Conservation (phyloP, 37 sponge, comb jelly and placozoan genomes). For the Spongilla lacustris region DNA sequence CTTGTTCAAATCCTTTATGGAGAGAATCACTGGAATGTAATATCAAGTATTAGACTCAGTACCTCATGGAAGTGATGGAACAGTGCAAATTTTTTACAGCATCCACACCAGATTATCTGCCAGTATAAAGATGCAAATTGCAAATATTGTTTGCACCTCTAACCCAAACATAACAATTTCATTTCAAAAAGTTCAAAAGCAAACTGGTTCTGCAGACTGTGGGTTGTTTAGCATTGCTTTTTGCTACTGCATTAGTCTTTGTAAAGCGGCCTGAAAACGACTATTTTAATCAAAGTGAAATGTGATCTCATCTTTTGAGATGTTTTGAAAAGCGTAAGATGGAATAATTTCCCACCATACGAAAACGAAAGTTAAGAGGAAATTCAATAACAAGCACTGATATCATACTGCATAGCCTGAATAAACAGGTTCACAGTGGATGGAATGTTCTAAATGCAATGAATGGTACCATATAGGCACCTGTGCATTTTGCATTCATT, state of each 20-base stretch:
- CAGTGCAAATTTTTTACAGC: constrained; percentile 31
- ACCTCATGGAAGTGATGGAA: constrained; percentile 8
- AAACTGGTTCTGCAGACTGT: constrained; percentile 30
- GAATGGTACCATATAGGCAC: constrained; percentile 13
- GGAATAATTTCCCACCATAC: neutral
- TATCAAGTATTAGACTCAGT: constrained; percentile 15
- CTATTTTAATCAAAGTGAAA: constrained; percentile 15
- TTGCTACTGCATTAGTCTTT: constrained; percentile 27
- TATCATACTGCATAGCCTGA: neutral
- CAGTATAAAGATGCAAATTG: neutral
- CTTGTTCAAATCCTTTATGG: constrained; percentile 44
- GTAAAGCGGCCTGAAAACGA: constrained; percentile 11
- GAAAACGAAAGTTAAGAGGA: neutral
- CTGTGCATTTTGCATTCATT: no score
- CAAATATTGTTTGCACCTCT: neutral
- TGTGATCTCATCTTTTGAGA: constrained; percentile 4
- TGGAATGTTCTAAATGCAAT: neutral
- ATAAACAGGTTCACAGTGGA: neutral
- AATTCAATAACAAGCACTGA: neutral
- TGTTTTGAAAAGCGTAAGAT: constrained; percentile 1
- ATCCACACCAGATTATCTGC: neutral
- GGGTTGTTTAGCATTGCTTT: constrained; percentile 34
- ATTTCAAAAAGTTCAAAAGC: constrained; percentile 29
- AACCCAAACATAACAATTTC: neutral
- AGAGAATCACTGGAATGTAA: constrained; percentile 22